phyloP scores from a whole-genome alignment of 2,113 vertebrate genomes.

The Thermophis baileyi region DNA sequence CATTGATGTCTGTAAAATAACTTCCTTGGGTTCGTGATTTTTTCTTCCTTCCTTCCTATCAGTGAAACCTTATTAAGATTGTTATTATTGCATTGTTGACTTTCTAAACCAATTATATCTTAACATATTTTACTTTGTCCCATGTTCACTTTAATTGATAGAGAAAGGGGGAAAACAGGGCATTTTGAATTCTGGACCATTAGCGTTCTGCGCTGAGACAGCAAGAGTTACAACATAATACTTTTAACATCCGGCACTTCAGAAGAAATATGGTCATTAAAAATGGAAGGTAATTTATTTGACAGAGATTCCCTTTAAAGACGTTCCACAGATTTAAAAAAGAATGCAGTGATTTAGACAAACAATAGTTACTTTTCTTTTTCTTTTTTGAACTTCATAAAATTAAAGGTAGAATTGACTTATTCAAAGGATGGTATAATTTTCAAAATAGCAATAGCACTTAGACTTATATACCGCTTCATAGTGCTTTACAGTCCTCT shows the following conservation, averaged over 20 bases:
- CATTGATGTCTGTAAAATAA: not conserved
- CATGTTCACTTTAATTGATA: slow-evolving; percentile 44
- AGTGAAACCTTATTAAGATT: not conserved
- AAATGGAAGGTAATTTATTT: slow-evolving; percentile 56
- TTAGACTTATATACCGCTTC: too few species aligned
- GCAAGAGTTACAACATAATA: slow-evolving; percentile 24
- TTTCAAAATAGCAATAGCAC: too few species aligned
- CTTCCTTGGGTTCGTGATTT: not conserved
- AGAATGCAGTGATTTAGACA: not conserved
- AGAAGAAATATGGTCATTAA: slow-evolving; percentile 48
- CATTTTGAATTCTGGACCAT: slow-evolving; percentile 48
- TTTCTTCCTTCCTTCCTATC: not conserved
- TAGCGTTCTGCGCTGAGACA: slow-evolving; percentile 13
- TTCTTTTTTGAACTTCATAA: slow-evolving; percentile 20
- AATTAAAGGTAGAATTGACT: slow-evolving; percentile 40
- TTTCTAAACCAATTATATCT: slow-evolving; percentile 38
- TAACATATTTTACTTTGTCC: slow-evolving; percentile 43
- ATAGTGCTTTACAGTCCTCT: too few species aligned
- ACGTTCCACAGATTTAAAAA: slow-evolving; percentile 10
- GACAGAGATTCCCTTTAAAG: slow-evolving; percentile 43
- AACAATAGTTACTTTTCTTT: slow-evolving; percentile 25
- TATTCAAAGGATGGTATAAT: slow-evolving; percentile 32
- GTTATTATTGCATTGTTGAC: not conserved
- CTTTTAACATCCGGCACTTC: slow-evolving; percentile 48
- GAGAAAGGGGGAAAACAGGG: not conserved